These are phyloP conservation scores for Notolabrus celidotus DNA, from an alignment of 2,797 vertebrate species.

Conservation along the genomic window DNA sequence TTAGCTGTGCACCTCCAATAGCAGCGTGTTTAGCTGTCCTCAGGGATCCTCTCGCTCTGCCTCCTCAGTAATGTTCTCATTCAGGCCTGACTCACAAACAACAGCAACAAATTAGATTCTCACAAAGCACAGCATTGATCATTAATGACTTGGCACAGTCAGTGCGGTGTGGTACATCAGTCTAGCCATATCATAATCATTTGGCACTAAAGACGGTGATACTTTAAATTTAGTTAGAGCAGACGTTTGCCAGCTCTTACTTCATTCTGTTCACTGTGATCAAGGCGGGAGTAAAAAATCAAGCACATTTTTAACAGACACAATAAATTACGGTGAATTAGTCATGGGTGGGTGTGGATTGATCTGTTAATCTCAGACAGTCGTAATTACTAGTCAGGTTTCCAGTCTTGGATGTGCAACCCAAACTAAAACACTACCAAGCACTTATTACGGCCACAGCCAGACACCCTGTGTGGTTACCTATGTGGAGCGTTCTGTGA, in stretches of 20 bases:
- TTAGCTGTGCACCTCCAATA: constrained; percentile 23
- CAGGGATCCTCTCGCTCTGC: constrained; percentile 30
- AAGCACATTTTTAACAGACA: background rate
- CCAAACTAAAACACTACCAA: too few relatives aligned
- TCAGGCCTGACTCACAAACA: constrained; percentile 47
- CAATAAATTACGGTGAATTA: too few relatives aligned
- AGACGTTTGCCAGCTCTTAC: background rate
- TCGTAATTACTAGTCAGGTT: too few relatives aligned
- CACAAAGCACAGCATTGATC: constrained; percentile 53
- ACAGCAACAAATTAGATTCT: constrained; percentile 64
- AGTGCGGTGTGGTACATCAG: constrained; percentile 14
- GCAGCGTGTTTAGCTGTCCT: constrained; percentile 28
- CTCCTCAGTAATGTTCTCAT: constrained; percentile 59
- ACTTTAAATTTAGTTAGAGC: constrained; percentile 10
- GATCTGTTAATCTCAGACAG: too few relatives aligned
- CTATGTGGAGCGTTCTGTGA: too few relatives aligned
- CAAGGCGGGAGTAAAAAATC: background rate
- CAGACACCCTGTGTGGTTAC: too few relatives aligned
- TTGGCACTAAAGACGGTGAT: constrained; percentile 16
- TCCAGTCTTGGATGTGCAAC: too few relatives aligned
- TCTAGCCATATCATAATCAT: constrained; percentile 24
- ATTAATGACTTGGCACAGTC: constrained; percentile 47
- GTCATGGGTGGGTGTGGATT: too few relatives aligned
- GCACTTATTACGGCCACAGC: too few relatives aligned
- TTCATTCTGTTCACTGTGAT: background rate